Evolutionary conservation across 2,113 vertebrate genomes (phyloP), one percentile per base, ranked within the genome.

Genomic region (Aptenodytes forsteri): DNA sequence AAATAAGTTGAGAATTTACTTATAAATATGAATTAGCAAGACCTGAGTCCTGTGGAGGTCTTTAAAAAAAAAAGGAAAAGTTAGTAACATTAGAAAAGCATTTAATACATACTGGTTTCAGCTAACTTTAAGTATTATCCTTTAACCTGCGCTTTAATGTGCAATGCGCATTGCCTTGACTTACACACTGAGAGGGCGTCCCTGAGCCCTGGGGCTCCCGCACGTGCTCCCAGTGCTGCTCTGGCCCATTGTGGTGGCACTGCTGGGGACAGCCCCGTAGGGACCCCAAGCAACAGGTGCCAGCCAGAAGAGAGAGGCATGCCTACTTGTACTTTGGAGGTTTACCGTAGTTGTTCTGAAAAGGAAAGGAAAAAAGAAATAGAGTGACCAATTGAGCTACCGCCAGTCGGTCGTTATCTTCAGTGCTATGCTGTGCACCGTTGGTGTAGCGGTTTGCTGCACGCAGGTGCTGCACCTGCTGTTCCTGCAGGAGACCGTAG

Each of bases 351-450:
- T 3, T 72, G 20, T 40, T 36, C 54, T 58, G 54, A 67, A 40
- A 19, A 29, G 16, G 38, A 58, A 78, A 67, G 6, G 7, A 16
- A 38, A 59, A 77, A 36, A 38, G 29, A 65, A 67, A 50, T 9
- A 58, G 8, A 10, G 14, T 10, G 26, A 38, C 15, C 23, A 42
- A 5, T 0, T 26, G 19, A 52, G 19, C 18, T 49, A 72, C 12
- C 6, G 1, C 34, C 16, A 34, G n/a, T 17, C 2, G 1, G 21
- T 30, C 1, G 0, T n/a, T 62, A 52, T 6, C 46, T 64, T 40
- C 61, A 42, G 38, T 20, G 16, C 5, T 70, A 2, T 13, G 9
- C 13, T 22, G 22, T 11, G n/a, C 18, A 30, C 13, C 21, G 7
- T 4, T 15, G 12, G 40, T 40, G 17, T 22, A 26, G 32, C 4